Evolutionary conservation across 1,140 invertebrate genomes (phyloP), one percentile per base, ranked within the genome.

Genomic region (Drosophila truncata): DNA sequence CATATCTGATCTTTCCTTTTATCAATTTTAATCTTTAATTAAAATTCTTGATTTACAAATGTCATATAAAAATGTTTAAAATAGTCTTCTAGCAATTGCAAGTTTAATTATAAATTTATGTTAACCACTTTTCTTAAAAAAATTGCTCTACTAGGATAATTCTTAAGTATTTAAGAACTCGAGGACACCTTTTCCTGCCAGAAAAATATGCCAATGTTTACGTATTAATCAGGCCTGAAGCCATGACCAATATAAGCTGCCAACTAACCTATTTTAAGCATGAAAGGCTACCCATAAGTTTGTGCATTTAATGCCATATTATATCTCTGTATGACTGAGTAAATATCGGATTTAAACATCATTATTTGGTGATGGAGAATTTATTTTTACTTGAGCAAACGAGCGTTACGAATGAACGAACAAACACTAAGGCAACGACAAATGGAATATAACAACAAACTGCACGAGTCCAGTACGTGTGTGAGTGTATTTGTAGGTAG

Each of bases 391-490:
- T 88, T 74, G 72, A 73, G 79, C 83, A 80, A 86, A 85, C 84
- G 82, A 70, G 70, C 55, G 83, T 67, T 77, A 77, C 62, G 81
- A 88, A 49, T 78, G 47, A 77, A 77, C 74, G 33, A 77, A 76
- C 55, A 77, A 75, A 78, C 63, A 60, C 74, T 78, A 77, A 61
- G 35, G 74, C 71, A 85, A 82, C 84, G 69, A 86, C 63, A 74
- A 83, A 66, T 80, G 76, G 60, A 86, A 72, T 71, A 79, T 64
- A 85, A 85, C 69, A 82, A 83, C 69, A 83, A 87, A 84, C 74
- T 84, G 59, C 77, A 83, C 80, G 33, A 67, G 67, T 70, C 62
- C 39, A 59, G 44, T 59, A 47, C 49, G 46, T 62, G 49, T 72
- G 41, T 67, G 35, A 73, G 57, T 69, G 46, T 69, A 11, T 39